Conservation (phyloP, 2,888 invertebrate genomes). For the Drosophila affinis region DNA sequence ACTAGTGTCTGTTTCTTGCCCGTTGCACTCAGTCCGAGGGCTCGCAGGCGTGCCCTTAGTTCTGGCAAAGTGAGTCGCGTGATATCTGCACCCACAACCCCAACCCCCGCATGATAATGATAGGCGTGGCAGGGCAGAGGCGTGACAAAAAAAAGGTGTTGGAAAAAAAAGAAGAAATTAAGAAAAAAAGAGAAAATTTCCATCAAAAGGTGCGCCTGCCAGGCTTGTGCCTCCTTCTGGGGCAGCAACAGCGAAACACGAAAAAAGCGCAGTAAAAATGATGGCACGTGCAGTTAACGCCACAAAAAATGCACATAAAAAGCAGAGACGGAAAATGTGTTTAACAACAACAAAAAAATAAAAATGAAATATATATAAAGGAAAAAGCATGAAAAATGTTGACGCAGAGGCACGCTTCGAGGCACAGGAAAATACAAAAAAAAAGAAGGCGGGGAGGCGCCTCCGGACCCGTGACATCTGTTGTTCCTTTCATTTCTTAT, state of each 20-base stretch:
- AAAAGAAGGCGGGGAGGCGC: slow-evolving; percentile 26
- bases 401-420: slow-evolving; percentile 50
- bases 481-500: slow-evolving; percentile 27
- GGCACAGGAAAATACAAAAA: slow-evolving; percentile 22
- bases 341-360: slow-evolving; percentile 58
- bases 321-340: slow-evolving; percentile 56
- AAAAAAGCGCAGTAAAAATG: slow-evolving; percentile 70
- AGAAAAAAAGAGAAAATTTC: slow-evolving; percentile 35
- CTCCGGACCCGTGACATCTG: slow-evolving; percentile 43
- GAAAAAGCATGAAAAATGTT: slow-evolving; percentile 45
- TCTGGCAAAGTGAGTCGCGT: slow-evolving; percentile 63
- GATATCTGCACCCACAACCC: slow-evolving; percentile 33
- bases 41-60: slow-evolving; percentile 69
- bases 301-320: slow-evolving; percentile 72
- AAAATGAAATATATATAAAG: slow-evolving; percentile 40
- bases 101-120: slow-evolving; percentile 2
- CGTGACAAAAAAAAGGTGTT: slow-evolving; percentile 40
- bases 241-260: slow-evolving; percentile 6
- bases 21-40: slow-evolving; percentile 63
- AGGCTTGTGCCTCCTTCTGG: slow-evolving; percentile 4
- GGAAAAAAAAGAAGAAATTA: slow-evolving; percentile 38
- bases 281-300: slow-evolving; percentile 74
- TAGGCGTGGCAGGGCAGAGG: slow-evolving; percentile 15
- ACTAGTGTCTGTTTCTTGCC: slow-evolving; percentile 73
- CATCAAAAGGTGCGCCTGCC: slow-evolving; percentile 34